Conservation (phyloP, 2,113 vertebrate species). For the Centropristis striata region DNA sequence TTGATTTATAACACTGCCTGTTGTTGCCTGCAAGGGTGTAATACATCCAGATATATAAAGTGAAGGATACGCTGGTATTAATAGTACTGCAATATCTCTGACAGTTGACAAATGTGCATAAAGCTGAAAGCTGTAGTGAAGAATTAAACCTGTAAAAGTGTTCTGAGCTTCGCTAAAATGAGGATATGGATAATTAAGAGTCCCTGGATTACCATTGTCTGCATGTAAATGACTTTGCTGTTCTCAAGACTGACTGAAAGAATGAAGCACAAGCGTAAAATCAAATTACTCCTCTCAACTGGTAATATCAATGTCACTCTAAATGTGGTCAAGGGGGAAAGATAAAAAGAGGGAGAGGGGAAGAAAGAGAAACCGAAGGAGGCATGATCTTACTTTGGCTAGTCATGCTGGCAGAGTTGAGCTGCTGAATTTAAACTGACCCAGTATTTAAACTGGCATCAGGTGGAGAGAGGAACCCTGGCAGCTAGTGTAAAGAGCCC, state of each 20-base stretch:
- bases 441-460: background rate
- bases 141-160: background rate
- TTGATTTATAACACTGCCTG: background rate
- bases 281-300: background rate
- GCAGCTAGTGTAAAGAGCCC: background rate
- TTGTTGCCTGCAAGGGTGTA: background rate
- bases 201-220: background rate
- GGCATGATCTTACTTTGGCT: background rate
- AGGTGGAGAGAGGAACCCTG: background rate
- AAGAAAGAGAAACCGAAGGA: background rate
- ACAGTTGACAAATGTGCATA: background rate
- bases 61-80: background rate
- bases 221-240: background rate
- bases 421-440: conserved; percentile 9
- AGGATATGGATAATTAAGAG: background rate
- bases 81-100: background rate
- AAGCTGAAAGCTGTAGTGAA: background rate
- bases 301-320: background rate
- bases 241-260: background rate
- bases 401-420: background rate
- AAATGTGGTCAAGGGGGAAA: background rate
- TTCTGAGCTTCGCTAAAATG: background rate
- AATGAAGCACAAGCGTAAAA: background rate
- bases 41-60: background rate
- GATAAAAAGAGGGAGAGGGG: background rate